Percentiles rank a stretch among this genome's conserved stretches.
Conservation (phyloP, 2,888 invertebrate species). For the Synergus japonicus region DNA sequence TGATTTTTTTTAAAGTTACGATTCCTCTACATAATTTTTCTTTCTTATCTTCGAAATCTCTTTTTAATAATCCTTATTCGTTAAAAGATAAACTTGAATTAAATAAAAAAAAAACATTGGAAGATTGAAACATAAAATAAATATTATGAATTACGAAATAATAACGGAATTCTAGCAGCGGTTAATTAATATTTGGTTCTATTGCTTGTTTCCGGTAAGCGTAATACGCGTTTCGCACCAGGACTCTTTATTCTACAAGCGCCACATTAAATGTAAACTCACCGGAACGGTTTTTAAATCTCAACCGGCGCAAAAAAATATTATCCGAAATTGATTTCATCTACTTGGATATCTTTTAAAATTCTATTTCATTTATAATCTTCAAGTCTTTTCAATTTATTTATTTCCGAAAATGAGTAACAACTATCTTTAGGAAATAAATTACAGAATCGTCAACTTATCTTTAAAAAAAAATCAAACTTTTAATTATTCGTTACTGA, state of each 20-base stretch:
- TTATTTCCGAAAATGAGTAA: neutral
- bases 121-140: neutral
- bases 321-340: neutral
- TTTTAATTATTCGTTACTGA: neutral
- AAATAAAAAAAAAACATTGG: neutral
- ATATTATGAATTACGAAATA: neutral
- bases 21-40: too few relatives aligned
- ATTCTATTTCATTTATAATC: neutral
- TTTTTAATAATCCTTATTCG: too few relatives aligned
- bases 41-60: too few relatives aligned
- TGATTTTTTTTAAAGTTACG: too few relatives aligned
- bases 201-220: neutral
- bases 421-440: neutral
- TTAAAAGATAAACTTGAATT: too few relatives aligned
- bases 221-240: neutral
- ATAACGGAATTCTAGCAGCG: neutral
- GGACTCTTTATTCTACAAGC: neutral
- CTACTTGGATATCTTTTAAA: neutral
- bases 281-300: neutral
- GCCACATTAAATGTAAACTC: neutral
- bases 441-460: neutral
- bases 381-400: neutral
- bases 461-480: neutral
- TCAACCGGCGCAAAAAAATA: neutral
- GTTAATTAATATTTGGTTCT: neutral